Percentiles rank a stretch among this genome's conserved stretches.
These are phyloP conservation scores for Lepidurus apus DNA, from an alignment of 1,140 invertebrate genomes.

Conservation along the genomic window DNA sequence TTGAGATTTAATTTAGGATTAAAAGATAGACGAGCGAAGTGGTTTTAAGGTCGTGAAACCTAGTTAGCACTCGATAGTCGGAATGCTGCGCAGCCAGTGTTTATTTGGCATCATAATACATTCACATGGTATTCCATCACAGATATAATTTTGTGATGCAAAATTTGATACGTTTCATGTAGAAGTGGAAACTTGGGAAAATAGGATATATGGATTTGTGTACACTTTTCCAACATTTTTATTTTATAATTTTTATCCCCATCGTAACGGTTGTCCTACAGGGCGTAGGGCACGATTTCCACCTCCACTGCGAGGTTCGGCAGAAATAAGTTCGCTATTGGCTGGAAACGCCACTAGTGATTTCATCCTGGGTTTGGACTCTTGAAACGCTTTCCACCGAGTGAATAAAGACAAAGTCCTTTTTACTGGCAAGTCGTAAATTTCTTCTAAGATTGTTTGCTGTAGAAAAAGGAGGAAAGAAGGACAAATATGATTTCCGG, in stretches of 20 bases:
- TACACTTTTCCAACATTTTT: background rate
- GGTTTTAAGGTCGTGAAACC: background rate
- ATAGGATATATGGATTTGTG: background rate
- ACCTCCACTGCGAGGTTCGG: constrained; percentile 23
- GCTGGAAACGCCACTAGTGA: constrained; percentile 11
- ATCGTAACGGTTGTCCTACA: constrained; percentile 29
- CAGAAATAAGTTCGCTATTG: constrained; percentile 26
- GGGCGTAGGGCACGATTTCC: constrained; percentile 30
- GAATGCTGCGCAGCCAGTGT: constrained; percentile 9
- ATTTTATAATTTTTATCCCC: constrained; percentile 11
- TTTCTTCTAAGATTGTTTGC: background rate
- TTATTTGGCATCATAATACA: constrained; percentile 22
- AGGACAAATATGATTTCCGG: background rate
- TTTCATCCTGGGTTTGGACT: constrained; percentile 28
- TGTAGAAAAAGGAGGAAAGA: background rate
- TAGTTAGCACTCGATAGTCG: background rate
- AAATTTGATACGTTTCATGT: background rate
- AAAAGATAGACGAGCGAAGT: background rate
- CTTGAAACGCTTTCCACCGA: constrained; percentile 29
- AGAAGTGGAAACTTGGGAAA: background rate
- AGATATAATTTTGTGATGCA: background rate
- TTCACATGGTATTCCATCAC: constrained; percentile 16
- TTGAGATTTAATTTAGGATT: too few species aligned
- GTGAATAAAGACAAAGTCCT: constrained; percentile 31
- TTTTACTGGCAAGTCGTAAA: constrained; percentile 29